phyloP scores from a whole-genome alignment of 2,113 vertebrate genomes.

The Siniperca knerii region DNA sequence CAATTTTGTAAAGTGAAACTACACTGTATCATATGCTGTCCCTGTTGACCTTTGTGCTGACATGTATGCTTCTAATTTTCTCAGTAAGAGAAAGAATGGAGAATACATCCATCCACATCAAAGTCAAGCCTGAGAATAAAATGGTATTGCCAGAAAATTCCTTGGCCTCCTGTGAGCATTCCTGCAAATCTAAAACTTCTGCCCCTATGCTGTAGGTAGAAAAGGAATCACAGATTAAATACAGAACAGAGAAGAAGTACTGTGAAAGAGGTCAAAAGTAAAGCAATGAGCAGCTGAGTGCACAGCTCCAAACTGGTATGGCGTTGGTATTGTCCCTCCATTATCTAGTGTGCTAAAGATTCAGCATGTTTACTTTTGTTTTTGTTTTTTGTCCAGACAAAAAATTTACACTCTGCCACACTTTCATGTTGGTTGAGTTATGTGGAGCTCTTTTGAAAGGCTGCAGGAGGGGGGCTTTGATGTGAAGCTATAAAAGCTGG shows the following conservation, averaged over 20 bases:
- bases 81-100: conserved; percentile 61
- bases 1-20: conserved; percentile 38
- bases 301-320: conserved; percentile 21
- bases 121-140: conserved; percentile 76
- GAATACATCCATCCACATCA: conserved; percentile 77
- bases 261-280: conserved; percentile 38
- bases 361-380: conserved; percentile 64
- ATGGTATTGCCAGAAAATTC: conserved; percentile 70
- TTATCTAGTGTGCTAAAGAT: conserved; percentile 60
- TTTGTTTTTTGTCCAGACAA: conserved; percentile 52
- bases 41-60: conserved; percentile 70
- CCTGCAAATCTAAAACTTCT: conserved; percentile 72
- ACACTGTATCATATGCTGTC: conserved; percentile 52
- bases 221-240: conserved; percentile 40
- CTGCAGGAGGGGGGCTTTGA: conserved; percentile 75
- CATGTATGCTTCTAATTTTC: conserved; percentile 77
- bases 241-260: conserved; percentile 44
- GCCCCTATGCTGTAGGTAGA: conserved; percentile 66
- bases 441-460: conserved; percentile 68
- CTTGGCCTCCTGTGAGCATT: conserved; percentile 73
- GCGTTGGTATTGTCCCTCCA: conserved; percentile 35
- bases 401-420: conserved; percentile 63
- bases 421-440: conserved; percentile 81
- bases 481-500: conserved; percentile 72
- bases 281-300: conserved; percentile 46